These are phyloP conservation scores for Nematostella vectensis DNA, from an alignment of 92 coral and sea anemone species.

Conservation along the genomic window DNA sequence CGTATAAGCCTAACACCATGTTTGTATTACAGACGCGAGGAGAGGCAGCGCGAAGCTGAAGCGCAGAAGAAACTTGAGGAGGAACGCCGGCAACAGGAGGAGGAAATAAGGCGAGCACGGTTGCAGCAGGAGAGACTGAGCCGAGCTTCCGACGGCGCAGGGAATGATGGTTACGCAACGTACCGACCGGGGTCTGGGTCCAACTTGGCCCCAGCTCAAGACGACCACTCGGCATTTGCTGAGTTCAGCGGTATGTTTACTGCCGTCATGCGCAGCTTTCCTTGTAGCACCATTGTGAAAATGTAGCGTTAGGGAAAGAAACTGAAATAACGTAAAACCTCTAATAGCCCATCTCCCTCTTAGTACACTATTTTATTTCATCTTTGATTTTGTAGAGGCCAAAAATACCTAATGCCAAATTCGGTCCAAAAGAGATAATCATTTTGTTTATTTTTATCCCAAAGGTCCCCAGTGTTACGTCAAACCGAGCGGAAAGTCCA, in stretches of 20 bases:
- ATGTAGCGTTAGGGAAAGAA: too few relatives aligned
- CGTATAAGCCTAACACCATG: too few relatives aligned
- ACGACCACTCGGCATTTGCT: slow-evolving; percentile 53
- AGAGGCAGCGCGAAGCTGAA: slow-evolving; percentile 53
- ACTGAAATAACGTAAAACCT: background rate
- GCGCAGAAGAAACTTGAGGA: slow-evolving; percentile 52
- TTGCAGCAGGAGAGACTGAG: slow-evolving; percentile 4
- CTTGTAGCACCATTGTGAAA: background rate
- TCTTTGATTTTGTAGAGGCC: too few relatives aligned
- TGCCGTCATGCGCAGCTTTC: background rate
- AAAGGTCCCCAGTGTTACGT: slow-evolving; percentile 95
- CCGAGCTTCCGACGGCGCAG: slow-evolving; percentile 10
- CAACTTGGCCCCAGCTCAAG: too few relatives aligned
- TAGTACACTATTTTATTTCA: too few relatives aligned
- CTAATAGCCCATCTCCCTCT: too few relatives aligned
- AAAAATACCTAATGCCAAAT: too few relatives aligned
- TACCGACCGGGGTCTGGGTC: slow-evolving; percentile 54
- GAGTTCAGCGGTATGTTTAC: slow-evolving; percentile 67
- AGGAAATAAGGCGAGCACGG: slow-evolving; percentile 4
- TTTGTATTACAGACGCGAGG: slow-evolving; percentile 59
- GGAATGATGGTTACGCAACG: slow-evolving; percentile 39
- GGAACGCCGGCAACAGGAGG: slow-evolving; percentile 32
- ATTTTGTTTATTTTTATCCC: too few relatives aligned
- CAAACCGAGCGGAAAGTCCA: slow-evolving; percentile 92
- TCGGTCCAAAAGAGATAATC: slow-evolving; percentile 1